Evolutionary conservation across 2,113 vertebrate species (phyloP), one percentile per base, ranked within the genome.

Genomic region (Tonatia bakeri): DNA sequence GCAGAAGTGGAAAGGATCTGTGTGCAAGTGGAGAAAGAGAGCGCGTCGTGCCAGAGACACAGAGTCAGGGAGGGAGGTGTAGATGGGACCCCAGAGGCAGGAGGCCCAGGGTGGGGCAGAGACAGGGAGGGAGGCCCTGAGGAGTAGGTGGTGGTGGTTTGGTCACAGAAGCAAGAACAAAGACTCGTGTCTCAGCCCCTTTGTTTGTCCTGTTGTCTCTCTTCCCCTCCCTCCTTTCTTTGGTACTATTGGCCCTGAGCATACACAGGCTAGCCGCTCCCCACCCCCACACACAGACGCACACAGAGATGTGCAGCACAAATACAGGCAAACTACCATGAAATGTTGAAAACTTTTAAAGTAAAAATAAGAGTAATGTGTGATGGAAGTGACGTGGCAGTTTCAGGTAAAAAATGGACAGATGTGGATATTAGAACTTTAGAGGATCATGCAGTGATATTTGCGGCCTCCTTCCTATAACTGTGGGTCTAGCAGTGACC

Each of bases 1-100:
- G n/a, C 54, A 91, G 85, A 52, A 94, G 81, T 79, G 64, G 77
- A 95, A 94, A 96, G 47, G 90, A 59, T 94, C 59, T 82, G 61
- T 70, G 14, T 72, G 38, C 90, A 88, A 92, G 20, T 87, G 45
- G 95, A 85, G 83, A 93, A 73, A 70, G 73, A 81, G 70, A 28
- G 64, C 2, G 45, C 22, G 33, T 24, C 22, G 33, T 24, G 64
- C 79, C 70, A 95, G 92, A 92, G 87, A 92, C 43, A 13, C 4
- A 50, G 82, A 14, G 59, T 47, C 40, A 26, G 38, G 40, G 65
- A 65, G 73, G 40, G 77, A 50, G 67, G 69, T 31, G 64, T 56
- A 33, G 13, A 28, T 38, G 70, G 47, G 28, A 80, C 64, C n/a
- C 24, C 3, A 75, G 19, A 13, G 19, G 26, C 12, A 24, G 40